These are phyloP conservation scores for Spodoptera frugiperda DNA, from an alignment of 1,140 invertebrate species.

Conservation along the genomic window DNA sequence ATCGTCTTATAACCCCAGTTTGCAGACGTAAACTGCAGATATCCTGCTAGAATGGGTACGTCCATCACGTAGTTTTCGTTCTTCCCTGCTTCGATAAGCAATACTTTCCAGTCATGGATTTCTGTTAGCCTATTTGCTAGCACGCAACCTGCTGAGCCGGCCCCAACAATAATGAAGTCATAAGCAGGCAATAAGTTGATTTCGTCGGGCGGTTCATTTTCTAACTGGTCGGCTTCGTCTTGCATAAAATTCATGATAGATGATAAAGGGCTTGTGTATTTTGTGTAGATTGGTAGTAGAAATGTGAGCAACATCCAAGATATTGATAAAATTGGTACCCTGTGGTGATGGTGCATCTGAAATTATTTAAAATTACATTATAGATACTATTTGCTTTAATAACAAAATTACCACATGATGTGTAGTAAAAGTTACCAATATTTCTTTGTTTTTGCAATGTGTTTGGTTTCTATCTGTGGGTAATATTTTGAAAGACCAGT, in stretches of 20 bases:
- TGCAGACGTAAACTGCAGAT: conserved; percentile 87
- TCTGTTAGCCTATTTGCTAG: conserved; percentile 40
- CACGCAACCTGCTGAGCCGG: conserved; percentile 33
- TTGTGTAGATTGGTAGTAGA: conserved; percentile 57
- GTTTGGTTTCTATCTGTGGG: too few relatives aligned
- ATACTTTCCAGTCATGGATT: conserved; percentile 28
- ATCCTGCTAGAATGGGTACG: conserved; percentile 88
- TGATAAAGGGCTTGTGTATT: conserved; percentile 65
- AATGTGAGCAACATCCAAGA: conserved; percentile 63
- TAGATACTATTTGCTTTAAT: neutral
- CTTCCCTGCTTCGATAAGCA: conserved; percentile 63
- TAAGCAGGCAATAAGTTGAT: conserved; percentile 71
- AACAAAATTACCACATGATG: neutral
- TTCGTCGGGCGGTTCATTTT: conserved; percentile 76
- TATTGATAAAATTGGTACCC: conserved; percentile 53
- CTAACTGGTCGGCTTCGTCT: conserved; percentile 71
- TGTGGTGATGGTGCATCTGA: conserved; percentile 46
- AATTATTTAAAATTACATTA: neutral
- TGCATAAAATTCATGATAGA: conserved; percentile 73
- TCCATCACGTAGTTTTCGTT: conserved; percentile 90
- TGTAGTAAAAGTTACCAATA: neutral
- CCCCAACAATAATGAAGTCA: conserved; percentile 39
- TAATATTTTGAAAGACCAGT: neutral
- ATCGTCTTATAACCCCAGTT: conserved; percentile 88
- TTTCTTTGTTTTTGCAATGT: too few relatives aligned